Base-by-base conservation (phyloP, 2,797 vertebrate species). In the Aeoliscus strigatus region DNA sequence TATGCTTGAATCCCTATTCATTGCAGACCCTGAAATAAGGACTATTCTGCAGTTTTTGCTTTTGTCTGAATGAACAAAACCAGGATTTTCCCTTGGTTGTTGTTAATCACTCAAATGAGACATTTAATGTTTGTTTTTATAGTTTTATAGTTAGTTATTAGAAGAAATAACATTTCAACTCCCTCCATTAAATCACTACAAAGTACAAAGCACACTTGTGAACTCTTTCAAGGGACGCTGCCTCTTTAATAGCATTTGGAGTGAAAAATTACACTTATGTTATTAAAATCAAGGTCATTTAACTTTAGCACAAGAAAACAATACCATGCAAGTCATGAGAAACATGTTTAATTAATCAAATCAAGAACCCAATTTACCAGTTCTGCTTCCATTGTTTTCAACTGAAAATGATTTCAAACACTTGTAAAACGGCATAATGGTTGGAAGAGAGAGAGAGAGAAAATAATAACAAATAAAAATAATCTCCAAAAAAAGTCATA, bases 181-280 rank as follows among this genome's bases (percentile, higher is more conserved):
- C n/a, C n/a, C n/a, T n/a, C n/a, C n/a, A n/a, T n/a, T n/a, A n/a
- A n/a, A n/a, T n/a, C n/a, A n/a, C n/a, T n/a, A n/a, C n/a, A n/a
- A n/a, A n/a, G n/a, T n/a, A n/a, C n/a, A n/a, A n/a, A n/a, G n/a
- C 50, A 74, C 10, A 8, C 17, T 1, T 21, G 29, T 40, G 12
- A 40, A 59, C 49, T 45, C 51, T 55, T 70, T 70, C 72, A 89
- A 86, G 88, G 90, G 84, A 87, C 86, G 86, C 77, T 38, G 70
- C 85, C 81, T 90, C 62, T 93, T 93, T 93, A 93, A 93, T 93
- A 89, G 91, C 87, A 86, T 84, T 79, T 86, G 83, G 86, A 90
- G 91, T 92, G 89, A 88, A 92, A 95, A 90, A 83, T 74, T 85
- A 92, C 91, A 91, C 81, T 90, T 87, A 81, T 87, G 85, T 83